These are phyloP conservation scores for Augochlora pura DNA, from an alignment of 1,140 invertebrate genomes.

Conservation along the genomic window DNA sequence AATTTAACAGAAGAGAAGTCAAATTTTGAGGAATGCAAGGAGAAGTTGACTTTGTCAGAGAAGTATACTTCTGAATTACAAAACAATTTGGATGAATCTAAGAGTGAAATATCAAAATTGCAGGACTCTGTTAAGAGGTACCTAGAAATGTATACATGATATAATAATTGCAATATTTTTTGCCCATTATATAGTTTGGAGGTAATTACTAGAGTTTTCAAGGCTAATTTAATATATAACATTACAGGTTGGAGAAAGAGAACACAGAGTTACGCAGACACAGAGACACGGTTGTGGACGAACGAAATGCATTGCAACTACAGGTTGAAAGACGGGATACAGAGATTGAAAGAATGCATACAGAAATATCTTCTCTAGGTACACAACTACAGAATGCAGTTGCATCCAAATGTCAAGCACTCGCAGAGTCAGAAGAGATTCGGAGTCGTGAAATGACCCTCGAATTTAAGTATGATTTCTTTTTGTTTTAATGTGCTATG, in stretches of 20 bases:
- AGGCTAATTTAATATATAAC: slow-evolving; percentile 8
- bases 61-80: slow-evolving; percentile 83
- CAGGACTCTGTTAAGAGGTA: slow-evolving; percentile 81
- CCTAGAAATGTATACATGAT: slow-evolving; percentile 1
- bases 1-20: slow-evolving; percentile 81
- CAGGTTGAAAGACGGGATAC: slow-evolving; percentile 85
- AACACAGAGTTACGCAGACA: slow-evolving; percentile 81
- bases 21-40: slow-evolving; percentile 83
- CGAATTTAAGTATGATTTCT: slow-evolving; percentile 83
- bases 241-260: slow-evolving; percentile 81
- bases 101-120: slow-evolving; percentile 83
- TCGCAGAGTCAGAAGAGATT: slow-evolving; percentile 89
- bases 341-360: slow-evolving; percentile 85
- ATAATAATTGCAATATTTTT: background rate
- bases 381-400: slow-evolving; percentile 86
- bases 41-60: slow-evolving; percentile 83
- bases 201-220: too few species aligned
- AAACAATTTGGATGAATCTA: slow-evolving; percentile 82
- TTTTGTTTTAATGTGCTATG: background rate
- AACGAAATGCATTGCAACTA: slow-evolving; percentile 85
- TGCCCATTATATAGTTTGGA: too few species aligned
- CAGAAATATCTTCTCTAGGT: slow-evolving; percentile 83
- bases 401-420: slow-evolving; percentile 90
- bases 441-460: slow-evolving; percentile 88
- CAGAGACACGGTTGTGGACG: slow-evolving; percentile 84